These are phyloP conservation scores for Scolanthus callimorphus DNA, from an alignment of 92 coral and sea anemone genomes.

Conservation along the genomic window DNA sequence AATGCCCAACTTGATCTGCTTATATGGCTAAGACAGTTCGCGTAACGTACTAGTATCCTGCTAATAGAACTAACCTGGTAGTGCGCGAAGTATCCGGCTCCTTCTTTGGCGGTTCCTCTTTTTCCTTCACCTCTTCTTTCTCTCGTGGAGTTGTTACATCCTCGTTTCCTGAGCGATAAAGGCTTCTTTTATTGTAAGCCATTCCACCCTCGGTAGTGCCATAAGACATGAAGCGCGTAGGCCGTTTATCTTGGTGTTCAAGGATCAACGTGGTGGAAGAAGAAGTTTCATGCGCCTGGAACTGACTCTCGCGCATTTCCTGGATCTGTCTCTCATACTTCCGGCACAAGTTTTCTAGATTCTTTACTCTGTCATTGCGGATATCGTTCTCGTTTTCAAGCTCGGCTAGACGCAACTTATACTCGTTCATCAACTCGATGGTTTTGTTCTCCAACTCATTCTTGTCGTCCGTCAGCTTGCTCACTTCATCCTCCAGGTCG, in stretches of 20 bases:
- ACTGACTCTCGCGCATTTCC: slow-evolving; percentile 59
- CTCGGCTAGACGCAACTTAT: slow-evolving; percentile 62
- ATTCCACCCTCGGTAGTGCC: slow-evolving; percentile 20
- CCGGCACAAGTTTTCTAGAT: slow-evolving; percentile 50
- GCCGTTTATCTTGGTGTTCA: slow-evolving; percentile 46
- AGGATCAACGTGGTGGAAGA: slow-evolving; percentile 82
- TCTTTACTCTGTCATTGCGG: slow-evolving; percentile 43
- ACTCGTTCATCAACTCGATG: slow-evolving; percentile 46
- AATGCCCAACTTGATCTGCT: no score
- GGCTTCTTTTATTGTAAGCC: slow-evolving; percentile 24
- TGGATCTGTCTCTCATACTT: slow-evolving; percentile 58
- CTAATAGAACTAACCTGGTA: no score
- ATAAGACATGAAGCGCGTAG: slow-evolving; percentile 27
- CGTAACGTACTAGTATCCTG: no score
- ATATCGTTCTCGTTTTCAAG: slow-evolving; percentile 63
- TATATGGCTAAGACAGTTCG: no score
- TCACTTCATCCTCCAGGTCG: slow-evolving; percentile 20
- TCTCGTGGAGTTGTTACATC: no score
- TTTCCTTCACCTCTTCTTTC: no score
- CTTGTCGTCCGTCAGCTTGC: slow-evolving; percentile 46
- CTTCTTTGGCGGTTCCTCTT: no score
- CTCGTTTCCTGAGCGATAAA: slow-evolving; percentile 12
- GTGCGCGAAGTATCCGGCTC: no score
- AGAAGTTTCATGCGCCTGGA: slow-evolving; percentile 53
- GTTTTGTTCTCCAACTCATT: slow-evolving; percentile 48